phyloP scores from a whole-genome alignment of 2,888 invertebrate genomes.

The Sarcophaga caerulescens region DNA sequence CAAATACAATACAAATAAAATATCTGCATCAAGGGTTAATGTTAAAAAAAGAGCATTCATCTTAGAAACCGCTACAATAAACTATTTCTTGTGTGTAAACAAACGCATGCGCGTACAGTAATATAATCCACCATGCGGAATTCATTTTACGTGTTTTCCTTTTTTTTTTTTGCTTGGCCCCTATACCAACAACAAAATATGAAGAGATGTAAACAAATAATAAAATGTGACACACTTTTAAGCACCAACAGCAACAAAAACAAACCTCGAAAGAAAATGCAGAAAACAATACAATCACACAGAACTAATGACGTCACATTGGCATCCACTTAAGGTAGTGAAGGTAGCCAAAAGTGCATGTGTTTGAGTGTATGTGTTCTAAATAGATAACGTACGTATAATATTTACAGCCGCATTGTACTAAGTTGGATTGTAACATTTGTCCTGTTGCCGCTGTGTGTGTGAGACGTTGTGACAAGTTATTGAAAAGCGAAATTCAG shows the following conservation, averaged over 20 bases:
- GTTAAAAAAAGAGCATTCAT: slow-evolving; percentile 14
- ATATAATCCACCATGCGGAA: slow-evolving; percentile 71
- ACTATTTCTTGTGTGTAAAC: slow-evolving; percentile 15
- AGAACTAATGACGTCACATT: slow-evolving; percentile 69
- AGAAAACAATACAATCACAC: slow-evolving; percentile 9
- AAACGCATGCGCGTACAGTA: slow-evolving; percentile 66
- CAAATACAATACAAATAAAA: too few relatives aligned
- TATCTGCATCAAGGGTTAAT: not conserved
- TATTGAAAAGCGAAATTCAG: slow-evolving; percentile 59
- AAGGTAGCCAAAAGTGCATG: not conserved
- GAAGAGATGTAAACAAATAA: slow-evolving; percentile 55
- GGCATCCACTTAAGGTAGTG: slow-evolving; percentile 57
- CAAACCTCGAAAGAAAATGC: not conserved
- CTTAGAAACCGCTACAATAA: not conserved
- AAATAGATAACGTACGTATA: slow-evolving; percentile 36
- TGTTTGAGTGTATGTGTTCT: slow-evolving; percentile 23
- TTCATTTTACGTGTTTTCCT: slow-evolving; percentile 4
- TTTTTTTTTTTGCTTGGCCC: not conserved
- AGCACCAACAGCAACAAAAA: not conserved
- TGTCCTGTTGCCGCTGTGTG: slow-evolving; percentile 35
- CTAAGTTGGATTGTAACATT: slow-evolving; percentile 64
- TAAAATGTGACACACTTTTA: slow-evolving; percentile 60
- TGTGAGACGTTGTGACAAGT: slow-evolving; percentile 43
- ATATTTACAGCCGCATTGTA: slow-evolving; percentile 22
- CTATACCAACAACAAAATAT: slow-evolving; percentile 6